Percentiles rank a stretch among this genome's conserved stretches.
phyloP scores from a whole-genome alignment of 1,140 invertebrate species.

The Notospermus geniculatus region DNA sequence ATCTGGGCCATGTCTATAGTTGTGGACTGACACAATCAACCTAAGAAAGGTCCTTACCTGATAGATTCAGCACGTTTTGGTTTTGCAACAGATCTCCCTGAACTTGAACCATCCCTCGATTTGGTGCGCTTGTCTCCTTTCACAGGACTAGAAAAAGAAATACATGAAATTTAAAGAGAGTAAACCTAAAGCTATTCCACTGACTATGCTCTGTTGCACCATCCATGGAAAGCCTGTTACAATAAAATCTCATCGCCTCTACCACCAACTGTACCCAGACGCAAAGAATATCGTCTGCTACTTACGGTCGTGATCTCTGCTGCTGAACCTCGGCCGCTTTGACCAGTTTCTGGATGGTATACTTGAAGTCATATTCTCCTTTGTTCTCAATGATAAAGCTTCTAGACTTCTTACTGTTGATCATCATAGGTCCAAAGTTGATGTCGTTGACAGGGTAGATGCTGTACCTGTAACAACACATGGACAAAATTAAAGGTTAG shows the following conservation, averaged over 20 bases:
- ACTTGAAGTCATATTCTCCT: constrained; percentile 57
- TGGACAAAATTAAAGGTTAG: too few species aligned
- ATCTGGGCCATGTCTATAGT: too few species aligned
- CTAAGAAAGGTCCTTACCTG: constrained; percentile 31
- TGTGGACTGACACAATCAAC: too few species aligned
- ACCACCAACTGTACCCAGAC: too few species aligned
- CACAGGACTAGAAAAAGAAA: constrained; percentile 32
- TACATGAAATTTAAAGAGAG: not conserved
- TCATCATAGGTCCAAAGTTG: constrained; percentile 53
- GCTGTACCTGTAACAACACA: constrained; percentile 46
- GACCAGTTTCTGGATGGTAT: constrained; percentile 45
- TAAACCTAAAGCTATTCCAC: too few species aligned
- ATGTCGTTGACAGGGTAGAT: constrained; percentile 51
- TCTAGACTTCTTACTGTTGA: constrained; percentile 50
- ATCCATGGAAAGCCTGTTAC: too few species aligned
- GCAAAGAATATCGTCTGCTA: constrained; percentile 14
- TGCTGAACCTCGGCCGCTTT: constrained; percentile 27
- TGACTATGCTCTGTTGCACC: too few species aligned
- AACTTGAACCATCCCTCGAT: constrained; percentile 48
- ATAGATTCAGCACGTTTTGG: constrained; percentile 50
- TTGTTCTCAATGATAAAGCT: constrained; percentile 55
- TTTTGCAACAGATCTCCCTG: constrained; percentile 39
- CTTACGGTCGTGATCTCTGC: constrained; percentile 37
- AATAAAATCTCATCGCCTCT: constrained; percentile 1
- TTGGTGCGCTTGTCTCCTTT: constrained; percentile 42